phyloP scores from a whole-genome alignment of 1,140 invertebrate genomes.

The Chrysopa pallens region DNA sequence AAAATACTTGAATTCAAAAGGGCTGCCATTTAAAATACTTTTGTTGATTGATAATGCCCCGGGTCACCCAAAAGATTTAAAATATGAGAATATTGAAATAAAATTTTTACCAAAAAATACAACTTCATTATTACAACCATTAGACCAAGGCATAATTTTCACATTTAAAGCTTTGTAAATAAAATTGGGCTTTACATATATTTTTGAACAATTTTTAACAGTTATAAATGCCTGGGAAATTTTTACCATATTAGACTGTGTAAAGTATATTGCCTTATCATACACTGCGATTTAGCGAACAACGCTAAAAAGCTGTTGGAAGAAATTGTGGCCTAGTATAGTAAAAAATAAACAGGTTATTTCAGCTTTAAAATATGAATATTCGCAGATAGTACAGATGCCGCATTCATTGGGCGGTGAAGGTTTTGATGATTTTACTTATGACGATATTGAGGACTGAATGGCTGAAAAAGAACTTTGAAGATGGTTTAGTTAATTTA shows the following conservation, averaged over 20 bases:
- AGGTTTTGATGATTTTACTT: constrained; percentile 10
- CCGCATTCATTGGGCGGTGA: constrained; percentile 8
- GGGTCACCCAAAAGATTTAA: constrained; percentile 10
- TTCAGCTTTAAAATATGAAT: constrained; percentile 4
- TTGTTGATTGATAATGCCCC: constrained; percentile 26
- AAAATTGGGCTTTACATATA: constrained; percentile 5
- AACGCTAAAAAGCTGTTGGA: constrained; percentile 10
- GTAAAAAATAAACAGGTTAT: constrained; percentile 1
- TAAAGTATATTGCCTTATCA: constrained; percentile 8
- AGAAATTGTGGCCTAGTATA: constrained; percentile 9
- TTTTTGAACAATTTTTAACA: constrained; percentile 7
- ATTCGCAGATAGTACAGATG: constrained; percentile 8
- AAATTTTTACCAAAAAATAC: constrained; percentile 24
- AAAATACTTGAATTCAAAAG: constrained; percentile 14
- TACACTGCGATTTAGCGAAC: constrained; percentile 9
- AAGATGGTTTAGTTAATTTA: constrained; percentile 7
- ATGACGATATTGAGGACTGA: constrained; percentile 6
- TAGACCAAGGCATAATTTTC: constrained; percentile 22
- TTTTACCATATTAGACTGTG: constrained; percentile 9
- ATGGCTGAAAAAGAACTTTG: constrained; percentile 6
- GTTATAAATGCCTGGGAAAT: constrained; percentile 11
- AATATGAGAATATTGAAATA: constrained; percentile 20
- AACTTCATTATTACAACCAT: constrained; percentile 25
- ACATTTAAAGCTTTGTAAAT: constrained; percentile 11
- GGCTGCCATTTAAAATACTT: constrained; percentile 23